Base-by-base conservation (phyloP, 1,140 invertebrate genomes). In the Mactra quadrangularis region DNA sequence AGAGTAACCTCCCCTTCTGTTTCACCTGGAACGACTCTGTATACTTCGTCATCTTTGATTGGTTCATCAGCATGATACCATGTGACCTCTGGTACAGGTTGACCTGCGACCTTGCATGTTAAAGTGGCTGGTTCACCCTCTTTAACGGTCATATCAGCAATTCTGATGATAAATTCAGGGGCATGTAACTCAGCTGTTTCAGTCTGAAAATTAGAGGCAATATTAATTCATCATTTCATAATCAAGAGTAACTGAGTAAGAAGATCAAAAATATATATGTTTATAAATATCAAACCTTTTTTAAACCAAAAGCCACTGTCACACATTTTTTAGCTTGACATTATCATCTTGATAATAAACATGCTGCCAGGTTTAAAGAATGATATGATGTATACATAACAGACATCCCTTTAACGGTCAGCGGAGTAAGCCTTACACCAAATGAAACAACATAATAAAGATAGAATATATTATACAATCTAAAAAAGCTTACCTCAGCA, bases 51-150 rank as follows among this genome's bases (percentile, higher is more conserved):
- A 7, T 87, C 82, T 71, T 87, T 84, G 86, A 92, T 90, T 62
- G 87, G 88, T 41, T 96, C 95, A 89, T 97, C 97, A 89, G 98
- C 97, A 90, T 94, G 94, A 86, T 78, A 89, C 91, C 91, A 92
- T 60, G 85, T 82, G 66, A 92, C 55, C 17, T 82, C 79, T 47
- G 90, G 88, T 13, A 75, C 82, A 27, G 90, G 90, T 41, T 87
- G 55, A 83, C 90, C 89, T 90, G 97, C 97, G 90, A 98, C 98
- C 92, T 97, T 97, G 31, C 98, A 98, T 91, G 97, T 97, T 91
- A 99, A 99, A 91, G 96, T 95, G 11, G 97, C 98, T 89, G 96
- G 95, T 90, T 98, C 97, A 86, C 98, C 97, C 93, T 99, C 98
- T 47, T 87, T 85, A 11, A 90, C 87, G 13, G 79, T 86, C 15